These are phyloP conservation scores for Nannospalax galili DNA, from an alignment of 2,113 vertebrate genomes.

Conservation along the genomic window DNA sequence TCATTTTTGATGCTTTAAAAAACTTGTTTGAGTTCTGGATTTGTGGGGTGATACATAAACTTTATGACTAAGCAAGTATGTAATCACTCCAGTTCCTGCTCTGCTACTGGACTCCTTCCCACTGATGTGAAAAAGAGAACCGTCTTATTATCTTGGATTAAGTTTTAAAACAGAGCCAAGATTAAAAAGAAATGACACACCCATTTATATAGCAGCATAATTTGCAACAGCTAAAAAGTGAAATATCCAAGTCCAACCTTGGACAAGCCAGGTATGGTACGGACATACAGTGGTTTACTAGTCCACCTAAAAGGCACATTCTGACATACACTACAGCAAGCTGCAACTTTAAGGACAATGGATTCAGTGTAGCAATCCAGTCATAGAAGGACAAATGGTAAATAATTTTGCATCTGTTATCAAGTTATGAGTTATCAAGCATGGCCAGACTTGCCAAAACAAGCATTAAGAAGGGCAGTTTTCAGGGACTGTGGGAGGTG, in stretches of 20 bases:
- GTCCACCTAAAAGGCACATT: not conserved
- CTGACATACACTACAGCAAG: not conserved
- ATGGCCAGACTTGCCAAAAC: not conserved
- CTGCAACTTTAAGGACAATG: not conserved
- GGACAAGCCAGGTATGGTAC: not conserved
- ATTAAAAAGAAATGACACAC: not conserved
- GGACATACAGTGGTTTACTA: not conserved
- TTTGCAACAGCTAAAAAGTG: not conserved
- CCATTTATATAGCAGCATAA: not conserved
- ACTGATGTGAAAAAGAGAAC: not conserved
- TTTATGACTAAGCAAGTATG: not conserved
- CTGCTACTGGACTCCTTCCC: not conserved
- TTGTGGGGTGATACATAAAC: not conserved
- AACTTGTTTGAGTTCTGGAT: not conserved
- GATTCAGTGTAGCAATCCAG: not conserved
- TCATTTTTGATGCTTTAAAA: not conserved
- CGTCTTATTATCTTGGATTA: not conserved
- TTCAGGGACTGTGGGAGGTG: not conserved
- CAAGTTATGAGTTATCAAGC: not conserved
- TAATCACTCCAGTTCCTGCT: not conserved
- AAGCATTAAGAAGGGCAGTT: not conserved
- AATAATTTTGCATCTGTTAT: not conserved
- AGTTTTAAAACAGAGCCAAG: not conserved
- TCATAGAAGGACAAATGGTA: not conserved
- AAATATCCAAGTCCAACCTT: not conserved